Base-by-base conservation (phyloP, 2,888 invertebrate species). In the Conus canariensis region DNA sequence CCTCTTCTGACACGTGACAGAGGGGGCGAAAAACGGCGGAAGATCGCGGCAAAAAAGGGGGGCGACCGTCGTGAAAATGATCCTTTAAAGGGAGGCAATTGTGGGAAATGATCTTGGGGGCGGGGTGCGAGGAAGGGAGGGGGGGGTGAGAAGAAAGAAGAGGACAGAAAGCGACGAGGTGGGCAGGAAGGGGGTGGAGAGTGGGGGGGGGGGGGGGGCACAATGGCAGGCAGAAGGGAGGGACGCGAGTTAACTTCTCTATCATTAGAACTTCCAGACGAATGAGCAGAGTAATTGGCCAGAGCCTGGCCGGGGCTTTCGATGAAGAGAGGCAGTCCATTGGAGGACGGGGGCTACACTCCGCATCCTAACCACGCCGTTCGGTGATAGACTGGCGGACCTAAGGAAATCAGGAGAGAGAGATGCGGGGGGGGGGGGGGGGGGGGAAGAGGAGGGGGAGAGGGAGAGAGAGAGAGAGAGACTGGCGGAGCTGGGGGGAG, bases 51-150 rank as follows among this genome's bases (percentile, higher is more conserved):
- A 64, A 85, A 67, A 87, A 70, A 58, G 67, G 60, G 60, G 74
- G 30, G 58, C 12, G n/a, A 45, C 70, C 19, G 8, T 70, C n/a
- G 87, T 87, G 87, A 87, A 87, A 87, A 67, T 22, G 87, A 87
- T 87, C 87, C 56, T 87, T 87, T 87, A 56, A 60, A 83, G 83
- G 83, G 83, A 83, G 58, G 83, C 58, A 58, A 83, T 83, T 83
- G 83, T 83, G 83, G 83, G 25, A 83, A 83, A 83, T 83, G 83
- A 83, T 83, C 83, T 83, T 58, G 22, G 5, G 70, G 70, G 70
- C 22, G 70, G n/a, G 22, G 30, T 30, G 30, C 30, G 30, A 30
- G 30, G 30, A 30, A 30, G 30, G 30, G 30, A n/a, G n/a, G n/a
- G n/a, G n/a, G n/a, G n/a, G n/a, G n/a, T n/a, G n/a, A n/a, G n/a